Evolutionary conservation across 2,113 vertebrate genomes (phyloP).

Genomic region (Brachypteracias leptosomus): DNA sequence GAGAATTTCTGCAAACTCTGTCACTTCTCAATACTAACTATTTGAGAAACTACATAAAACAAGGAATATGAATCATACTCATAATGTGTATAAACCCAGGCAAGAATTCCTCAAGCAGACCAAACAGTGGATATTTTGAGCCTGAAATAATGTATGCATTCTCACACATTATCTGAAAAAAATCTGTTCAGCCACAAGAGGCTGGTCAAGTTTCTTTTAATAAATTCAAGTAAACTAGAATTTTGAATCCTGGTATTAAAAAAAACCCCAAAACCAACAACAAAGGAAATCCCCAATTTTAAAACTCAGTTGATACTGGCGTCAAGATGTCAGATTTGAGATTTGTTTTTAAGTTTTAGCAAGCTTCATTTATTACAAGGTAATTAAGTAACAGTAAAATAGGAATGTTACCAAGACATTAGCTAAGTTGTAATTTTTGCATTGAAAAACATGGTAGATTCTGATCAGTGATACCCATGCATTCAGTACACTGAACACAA

Average conservation of each 20-base stretch:
- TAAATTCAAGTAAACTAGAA: background rate
- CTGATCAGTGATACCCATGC: background rate
- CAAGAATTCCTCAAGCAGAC: background rate
- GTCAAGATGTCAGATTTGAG: background rate
- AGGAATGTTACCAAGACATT: background rate
- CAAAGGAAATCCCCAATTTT: background rate
- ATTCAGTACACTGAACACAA: background rate
- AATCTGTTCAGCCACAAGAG: background rate
- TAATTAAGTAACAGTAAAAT: background rate
- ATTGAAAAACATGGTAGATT: background rate
- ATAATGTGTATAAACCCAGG: background rate
- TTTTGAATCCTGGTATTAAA: background rate
- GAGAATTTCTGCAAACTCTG: background rate
- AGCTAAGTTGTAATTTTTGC: background rate
- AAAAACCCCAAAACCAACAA: background rate
- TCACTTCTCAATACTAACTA: background rate
- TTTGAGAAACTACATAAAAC: background rate
- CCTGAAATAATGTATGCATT: background rate
- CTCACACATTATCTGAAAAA: background rate
- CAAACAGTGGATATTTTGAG: background rate
- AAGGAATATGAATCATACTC: background rate
- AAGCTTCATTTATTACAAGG: background rate
- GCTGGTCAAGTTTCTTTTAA: background rate
- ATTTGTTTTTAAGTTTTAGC: background rate
- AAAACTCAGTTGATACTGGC: background rate